Evolutionary conservation across 2,797 vertebrate genomes (phyloP), one percentile per base, ranked within the genome.

Genomic region (Lophotriccus pileatus): DNA sequence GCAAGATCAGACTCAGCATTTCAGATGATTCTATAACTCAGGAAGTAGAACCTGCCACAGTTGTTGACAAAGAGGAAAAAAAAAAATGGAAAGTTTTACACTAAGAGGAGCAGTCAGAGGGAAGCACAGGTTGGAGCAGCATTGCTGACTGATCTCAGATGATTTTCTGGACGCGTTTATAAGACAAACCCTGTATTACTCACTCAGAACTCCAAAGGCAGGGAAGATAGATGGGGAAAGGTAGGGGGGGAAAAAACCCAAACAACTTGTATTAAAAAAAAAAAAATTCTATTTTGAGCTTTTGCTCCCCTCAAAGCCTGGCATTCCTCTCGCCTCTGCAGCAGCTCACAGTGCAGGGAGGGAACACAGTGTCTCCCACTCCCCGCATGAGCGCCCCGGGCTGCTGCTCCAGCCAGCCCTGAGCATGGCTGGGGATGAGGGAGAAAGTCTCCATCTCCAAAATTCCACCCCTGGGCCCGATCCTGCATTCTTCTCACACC

Each of bases 401-500:
- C 82, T 74, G 77, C 41, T 46, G 41, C 76, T 79, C 69, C 81
- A 44, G 46, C 81, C 60, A 4, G 49, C 59, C 77, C n/a, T 0
- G 0, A 52, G 52, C 81, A 85, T 46, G 81, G 72, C 86, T 95
- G 72, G 50, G 62, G 25, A 75, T 14, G 86, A 64, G 39, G 60
- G 43, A 88, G 44, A 79, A 36, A 56, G 6, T 41, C 78, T 49
- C 81, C 43, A 58, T 53, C 43, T 86, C 92, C 6, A 0, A 84
- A 30, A 78, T 56, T 66, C 52, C 50, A 41, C 17, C 34, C 53
- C 44, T 16, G n/a, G 18, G 37, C 67, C 69, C 7, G 1, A 81
- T 94, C 70, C 73, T 46, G 46, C 91, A 87, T 87, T 92, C 75
- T 67, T 92, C 74, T 58, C 55, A 84, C 93, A 95, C 50, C 63